phyloP scores from a whole-genome alignment of 2,797 vertebrate genomes.

The Lepilemur ruficaudatus region DNA sequence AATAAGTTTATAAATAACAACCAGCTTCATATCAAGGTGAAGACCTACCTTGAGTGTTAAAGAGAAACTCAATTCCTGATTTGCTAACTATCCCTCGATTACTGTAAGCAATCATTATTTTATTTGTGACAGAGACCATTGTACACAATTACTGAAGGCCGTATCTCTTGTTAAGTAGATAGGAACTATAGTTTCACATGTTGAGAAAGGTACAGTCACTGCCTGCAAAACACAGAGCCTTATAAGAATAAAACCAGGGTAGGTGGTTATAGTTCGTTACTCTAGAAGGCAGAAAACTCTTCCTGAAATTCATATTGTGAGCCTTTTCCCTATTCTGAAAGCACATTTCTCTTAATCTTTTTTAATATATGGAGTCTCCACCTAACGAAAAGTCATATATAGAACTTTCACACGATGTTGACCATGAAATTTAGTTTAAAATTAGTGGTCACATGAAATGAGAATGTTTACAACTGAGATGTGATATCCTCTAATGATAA shows the following conservation, averaged over 20 bases:
- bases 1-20: not conserved
- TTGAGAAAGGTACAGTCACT: not conserved
- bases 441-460: not conserved
- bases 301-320: not conserved
- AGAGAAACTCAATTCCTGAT: not conserved
- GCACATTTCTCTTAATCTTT: not conserved
- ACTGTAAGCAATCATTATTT: not conserved
- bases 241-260: not conserved
- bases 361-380: not conserved
- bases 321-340: not conserved
- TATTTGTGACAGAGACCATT: not conserved
- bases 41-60: not conserved
- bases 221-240: not conserved
- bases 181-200: not conserved
- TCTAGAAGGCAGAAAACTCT: not conserved
- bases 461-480: not conserved
- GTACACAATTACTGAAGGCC: not conserved
- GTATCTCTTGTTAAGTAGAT: not conserved
- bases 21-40: not conserved
- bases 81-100: not conserved
- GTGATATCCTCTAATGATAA: not conserved
- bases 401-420: not conserved
- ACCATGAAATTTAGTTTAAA: not conserved
- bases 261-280: not conserved
- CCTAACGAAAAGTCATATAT: not conserved